phyloP scores from a whole-genome alignment of 2,113 vertebrate species.

The Myodes glareolus region DNA sequence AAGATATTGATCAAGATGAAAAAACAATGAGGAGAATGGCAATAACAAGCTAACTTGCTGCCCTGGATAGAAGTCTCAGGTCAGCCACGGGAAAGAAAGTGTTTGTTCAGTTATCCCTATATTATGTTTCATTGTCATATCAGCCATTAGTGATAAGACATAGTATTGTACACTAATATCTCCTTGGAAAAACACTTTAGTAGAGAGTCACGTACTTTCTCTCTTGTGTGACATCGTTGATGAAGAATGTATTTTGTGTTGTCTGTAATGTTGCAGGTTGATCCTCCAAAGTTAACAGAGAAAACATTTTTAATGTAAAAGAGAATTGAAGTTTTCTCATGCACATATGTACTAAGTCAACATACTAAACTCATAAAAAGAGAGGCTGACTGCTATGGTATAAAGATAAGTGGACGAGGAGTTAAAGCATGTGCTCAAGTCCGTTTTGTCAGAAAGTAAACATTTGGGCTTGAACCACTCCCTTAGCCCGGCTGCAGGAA shows the following conservation, averaged over 20 bases:
- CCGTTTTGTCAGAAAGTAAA: not conserved
- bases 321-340: not conserved
- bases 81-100: not conserved
- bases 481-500: not conserved
- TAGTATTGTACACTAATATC: not conserved
- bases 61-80: not conserved
- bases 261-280: not conserved
- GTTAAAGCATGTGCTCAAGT: not conserved
- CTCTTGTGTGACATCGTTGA: not conserved
- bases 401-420: not conserved
- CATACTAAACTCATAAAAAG: not conserved
- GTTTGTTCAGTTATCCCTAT: not conserved
- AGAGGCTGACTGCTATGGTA: not conserved
- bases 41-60: not conserved
- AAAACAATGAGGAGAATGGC: not conserved
- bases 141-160: not conserved
- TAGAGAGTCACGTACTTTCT: not conserved
- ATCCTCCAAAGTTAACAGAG: not conserved
- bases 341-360: not conserved
- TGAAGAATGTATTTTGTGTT: not conserved
- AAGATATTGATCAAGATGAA: too few species aligned
- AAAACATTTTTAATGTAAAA: not conserved
- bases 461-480: not conserved
- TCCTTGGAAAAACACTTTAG: not conserved
- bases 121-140: not conserved